A percentile compares a stretch with the other conserved stretches of the same genome.
Conservation (phyloP, 2,113 vertebrate species). For the Bubo blakistoni region DNA sequence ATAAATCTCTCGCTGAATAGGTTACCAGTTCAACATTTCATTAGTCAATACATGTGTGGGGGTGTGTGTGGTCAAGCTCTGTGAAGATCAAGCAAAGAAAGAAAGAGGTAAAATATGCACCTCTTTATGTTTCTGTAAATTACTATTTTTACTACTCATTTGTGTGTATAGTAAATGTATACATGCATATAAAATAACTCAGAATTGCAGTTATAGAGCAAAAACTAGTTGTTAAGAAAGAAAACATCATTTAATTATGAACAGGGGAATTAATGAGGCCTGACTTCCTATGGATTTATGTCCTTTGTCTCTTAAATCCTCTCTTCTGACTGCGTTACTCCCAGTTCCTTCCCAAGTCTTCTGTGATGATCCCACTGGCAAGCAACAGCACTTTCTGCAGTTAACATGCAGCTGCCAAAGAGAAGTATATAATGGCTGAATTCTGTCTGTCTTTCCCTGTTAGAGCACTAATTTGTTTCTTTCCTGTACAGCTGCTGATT, state of each 20-base stretch:
- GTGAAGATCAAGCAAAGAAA: neutral
- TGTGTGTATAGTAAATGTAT: neutral
- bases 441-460: neutral
- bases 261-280: neutral
- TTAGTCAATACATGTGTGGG: neutral
- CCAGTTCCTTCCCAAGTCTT: neutral
- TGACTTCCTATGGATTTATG: neutral
- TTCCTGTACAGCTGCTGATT: neutral
- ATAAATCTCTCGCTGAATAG: neutral
- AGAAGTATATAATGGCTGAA: neutral
- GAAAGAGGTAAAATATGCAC: neutral
- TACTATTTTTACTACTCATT: neutral
- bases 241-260: fast-evolving
- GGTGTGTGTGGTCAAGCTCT: neutral
- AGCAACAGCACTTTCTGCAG: neutral
- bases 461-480: neutral
- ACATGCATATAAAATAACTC: neutral
- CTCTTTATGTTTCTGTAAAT: neutral
- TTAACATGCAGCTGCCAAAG: neutral
- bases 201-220: neutral
- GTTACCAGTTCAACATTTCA: neutral
- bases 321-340: neutral
- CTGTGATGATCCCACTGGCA: neutral
- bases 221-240: neutral
- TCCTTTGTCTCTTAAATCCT: neutral